Percentiles rank a stretch among this genome's conserved stretches.
Conservation (phyloP, 2,888 invertebrate species). For the Drosophila kuntzei region DNA sequence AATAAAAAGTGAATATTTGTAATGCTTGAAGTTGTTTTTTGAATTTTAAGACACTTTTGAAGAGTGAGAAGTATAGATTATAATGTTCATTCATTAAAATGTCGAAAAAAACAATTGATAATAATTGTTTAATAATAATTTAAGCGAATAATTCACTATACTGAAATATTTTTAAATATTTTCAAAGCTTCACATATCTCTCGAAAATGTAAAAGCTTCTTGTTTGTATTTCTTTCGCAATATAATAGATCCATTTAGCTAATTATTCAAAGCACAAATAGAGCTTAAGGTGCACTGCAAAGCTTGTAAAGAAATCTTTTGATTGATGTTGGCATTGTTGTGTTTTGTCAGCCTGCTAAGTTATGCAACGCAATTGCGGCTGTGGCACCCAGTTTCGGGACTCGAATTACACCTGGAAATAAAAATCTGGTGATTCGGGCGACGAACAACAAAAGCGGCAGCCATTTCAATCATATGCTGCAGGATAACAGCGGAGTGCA, state of each 20-base stretch:
- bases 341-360: slow-evolving; percentile 71
- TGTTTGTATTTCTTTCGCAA: slow-evolving; percentile 1
- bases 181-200: neutral
- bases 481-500: slow-evolving; percentile 49
- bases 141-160: too few species aligned
- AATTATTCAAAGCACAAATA: slow-evolving; percentile 65
- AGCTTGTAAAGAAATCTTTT: slow-evolving; percentile 60
- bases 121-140: too few species aligned
- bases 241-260: slow-evolving; percentile 60
- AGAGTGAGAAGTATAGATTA: neutral
- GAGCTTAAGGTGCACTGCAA: slow-evolving; percentile 51
- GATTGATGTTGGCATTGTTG: slow-evolving; percentile 84
- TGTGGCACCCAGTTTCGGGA: slow-evolving; percentile 39
- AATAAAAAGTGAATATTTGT: slow-evolving; percentile 3
- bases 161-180: neutral
- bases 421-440: slow-evolving; percentile 3
- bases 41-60: neutral
- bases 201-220: neutral
- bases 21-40: neutral
- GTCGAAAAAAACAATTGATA: too few species aligned
- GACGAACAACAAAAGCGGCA: slow-evolving; percentile 36
- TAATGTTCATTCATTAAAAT: too few species aligned
- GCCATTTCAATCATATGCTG: slow-evolving; percentile 46
- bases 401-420: slow-evolving; percentile 74
- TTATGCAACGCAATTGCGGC: slow-evolving; percentile 53